phyloP scores from a whole-genome alignment of 2,888 invertebrate species.

The Chaitophorus viminalis region DNA sequence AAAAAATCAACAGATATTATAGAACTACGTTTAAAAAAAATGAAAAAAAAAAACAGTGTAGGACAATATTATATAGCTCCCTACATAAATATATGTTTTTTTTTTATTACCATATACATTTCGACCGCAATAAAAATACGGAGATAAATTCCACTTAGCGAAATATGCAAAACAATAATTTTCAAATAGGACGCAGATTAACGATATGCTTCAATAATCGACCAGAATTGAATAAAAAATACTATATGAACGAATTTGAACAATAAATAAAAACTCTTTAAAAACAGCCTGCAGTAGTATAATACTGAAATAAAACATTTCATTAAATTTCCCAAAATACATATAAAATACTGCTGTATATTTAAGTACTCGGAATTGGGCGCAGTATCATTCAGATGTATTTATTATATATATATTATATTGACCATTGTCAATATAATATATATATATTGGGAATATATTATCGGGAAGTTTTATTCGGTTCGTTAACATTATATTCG shows the following conservation, averaged over 20 bases:
- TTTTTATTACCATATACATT: neutral
- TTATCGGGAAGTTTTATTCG: neutral
- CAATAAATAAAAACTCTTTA: conserved; percentile 2
- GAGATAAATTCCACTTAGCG: conserved; percentile 4
- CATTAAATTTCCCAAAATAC: neutral
- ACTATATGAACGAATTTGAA: neutral
- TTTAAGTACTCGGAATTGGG: neutral
- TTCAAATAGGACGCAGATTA: neutral
- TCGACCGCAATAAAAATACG: neutral
- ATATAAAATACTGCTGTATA: neutral
- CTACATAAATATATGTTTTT: neutral
- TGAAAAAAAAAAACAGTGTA: neutral
- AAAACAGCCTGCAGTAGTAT: neutral
- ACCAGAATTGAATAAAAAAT: neutral
- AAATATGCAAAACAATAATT: conserved; percentile 30
- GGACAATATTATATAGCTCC: neutral
- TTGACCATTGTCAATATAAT: neutral
- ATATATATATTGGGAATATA: too few relatives aligned
- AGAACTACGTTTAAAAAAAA: too few relatives aligned
- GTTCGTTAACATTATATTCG: neutral
- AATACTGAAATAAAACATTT: neutral
- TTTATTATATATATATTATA: too few relatives aligned
- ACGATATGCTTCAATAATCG: conserved; percentile 1
- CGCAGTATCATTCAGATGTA: neutral
- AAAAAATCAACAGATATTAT: too few relatives aligned